A percentile compares a stretch with the other conserved stretches of the same genome.
These are phyloP conservation scores for mouse (Mus musculus) DNA, from an alignment of 2,113 vertebrate genomes.

Conservation along the genomic window DNA sequence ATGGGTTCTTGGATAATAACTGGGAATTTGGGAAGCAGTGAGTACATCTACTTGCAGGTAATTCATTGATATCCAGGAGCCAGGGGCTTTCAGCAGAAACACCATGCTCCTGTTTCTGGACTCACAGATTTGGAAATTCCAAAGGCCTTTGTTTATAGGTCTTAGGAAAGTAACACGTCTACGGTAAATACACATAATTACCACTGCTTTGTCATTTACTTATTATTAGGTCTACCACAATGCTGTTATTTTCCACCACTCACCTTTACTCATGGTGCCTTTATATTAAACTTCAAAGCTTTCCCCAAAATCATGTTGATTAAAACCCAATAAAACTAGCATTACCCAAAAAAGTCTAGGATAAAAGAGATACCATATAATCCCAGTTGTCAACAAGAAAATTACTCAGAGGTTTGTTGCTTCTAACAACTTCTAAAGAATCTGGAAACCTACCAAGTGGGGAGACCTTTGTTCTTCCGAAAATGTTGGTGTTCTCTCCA, in stretches of 20 bases:
- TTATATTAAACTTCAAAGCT: conserved; percentile 64
- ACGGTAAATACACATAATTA: conserved; percentile 49
- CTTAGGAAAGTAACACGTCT: conserved; percentile 7
- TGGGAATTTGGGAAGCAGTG: conserved; percentile 32
- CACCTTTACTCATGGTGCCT: conserved; percentile 56
- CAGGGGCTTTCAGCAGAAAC: conserved; percentile 20
- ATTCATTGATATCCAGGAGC: background rate
- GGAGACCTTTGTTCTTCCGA: conserved; percentile 50
- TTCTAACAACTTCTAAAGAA: conserved; percentile 58
- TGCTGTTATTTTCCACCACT: conserved; percentile 36
- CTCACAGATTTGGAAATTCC: conserved; percentile 35
- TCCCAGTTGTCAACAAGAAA: conserved; percentile 47
- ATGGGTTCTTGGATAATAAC: background rate
- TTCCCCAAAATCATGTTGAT: conserved; percentile 52
- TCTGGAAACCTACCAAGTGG: background rate
- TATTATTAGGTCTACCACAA: conserved; percentile 13
- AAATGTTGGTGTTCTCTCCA: conserved; percentile 24
- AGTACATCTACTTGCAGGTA: background rate
- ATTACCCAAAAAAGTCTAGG: background rate
- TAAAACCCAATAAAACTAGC: conserved; percentile 63
- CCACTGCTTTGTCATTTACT: conserved; percentile 31
- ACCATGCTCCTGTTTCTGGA: conserved; percentile 24
- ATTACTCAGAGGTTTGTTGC: conserved; percentile 32
- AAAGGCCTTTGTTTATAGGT: background rate
- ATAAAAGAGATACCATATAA: conserved; percentile 59